Evolutionary conservation across 2,113 vertebrate species (phyloP).

Genomic region (Vidua chalybeata): DNA sequence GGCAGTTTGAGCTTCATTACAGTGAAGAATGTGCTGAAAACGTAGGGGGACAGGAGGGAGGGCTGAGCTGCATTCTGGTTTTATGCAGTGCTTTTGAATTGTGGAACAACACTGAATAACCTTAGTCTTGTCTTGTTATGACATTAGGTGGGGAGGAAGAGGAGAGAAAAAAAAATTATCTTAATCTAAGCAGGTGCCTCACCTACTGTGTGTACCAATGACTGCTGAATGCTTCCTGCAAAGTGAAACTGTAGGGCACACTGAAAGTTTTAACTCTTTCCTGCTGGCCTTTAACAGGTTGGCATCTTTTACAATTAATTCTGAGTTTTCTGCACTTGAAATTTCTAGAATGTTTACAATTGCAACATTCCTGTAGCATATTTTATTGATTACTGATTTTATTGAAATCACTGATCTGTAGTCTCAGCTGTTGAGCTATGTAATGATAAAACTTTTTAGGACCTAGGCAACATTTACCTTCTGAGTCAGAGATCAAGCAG

Average conservation of each 20-base stretch:
- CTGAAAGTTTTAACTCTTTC: conserved; percentile 7
- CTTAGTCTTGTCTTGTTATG: background rate
- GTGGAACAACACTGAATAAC: background rate
- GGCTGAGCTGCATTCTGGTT: background rate
- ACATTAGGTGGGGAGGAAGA: background rate
- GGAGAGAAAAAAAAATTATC: background rate
- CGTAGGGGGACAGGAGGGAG: background rate
- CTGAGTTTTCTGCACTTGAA: background rate
- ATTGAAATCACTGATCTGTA: background rate
- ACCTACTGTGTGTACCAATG: background rate
- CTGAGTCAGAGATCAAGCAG: background rate
- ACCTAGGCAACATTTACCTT: background rate
- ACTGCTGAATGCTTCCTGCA: conserved; percentile 10
- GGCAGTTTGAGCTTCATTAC: background rate
- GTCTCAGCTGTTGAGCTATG: background rate
- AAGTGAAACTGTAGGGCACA: background rate
- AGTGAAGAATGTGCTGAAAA: background rate
- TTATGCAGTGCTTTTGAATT: background rate
- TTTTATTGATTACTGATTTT: background rate
- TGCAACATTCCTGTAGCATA: background rate
- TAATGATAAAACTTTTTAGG: background rate
- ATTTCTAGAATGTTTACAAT: background rate
- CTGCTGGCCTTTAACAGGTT: conserved; percentile 4
- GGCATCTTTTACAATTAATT: background rate
- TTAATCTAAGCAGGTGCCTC: background rate